A percentile compares a stretch with the other conserved stretches of the same genome.
Conservation (phyloP, 2,888 invertebrate species). For the Corbicula japonica region DNA sequence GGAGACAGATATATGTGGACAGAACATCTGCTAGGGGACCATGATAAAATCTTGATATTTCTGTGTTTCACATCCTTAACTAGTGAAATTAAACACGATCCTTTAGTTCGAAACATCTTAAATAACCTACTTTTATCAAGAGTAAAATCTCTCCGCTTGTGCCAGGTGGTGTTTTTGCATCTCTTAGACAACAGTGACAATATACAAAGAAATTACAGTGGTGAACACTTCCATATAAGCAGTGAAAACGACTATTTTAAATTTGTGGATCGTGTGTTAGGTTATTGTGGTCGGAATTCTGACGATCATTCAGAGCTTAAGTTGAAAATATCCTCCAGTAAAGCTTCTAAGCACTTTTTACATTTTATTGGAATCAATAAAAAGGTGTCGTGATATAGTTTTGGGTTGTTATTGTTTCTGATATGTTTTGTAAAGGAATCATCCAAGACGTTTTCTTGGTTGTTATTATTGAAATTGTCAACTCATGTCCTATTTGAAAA, state of each 20-base stretch:
- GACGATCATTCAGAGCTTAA: too few species aligned
- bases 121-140: conserved; percentile 2
- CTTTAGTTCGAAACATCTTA: not conserved
- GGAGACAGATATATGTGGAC: conserved; percentile 20
- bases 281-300: not conserved
- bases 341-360: too few species aligned
- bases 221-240: conserved; percentile 6
- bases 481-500: too few species aligned
- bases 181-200: conserved; percentile 3
- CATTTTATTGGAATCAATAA: too few species aligned
- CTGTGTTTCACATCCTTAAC: conserved; percentile 13
- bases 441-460: too few species aligned
- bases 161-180: conserved; percentile 13
- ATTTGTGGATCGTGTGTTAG: not conserved
- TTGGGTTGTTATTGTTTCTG: too few species aligned
- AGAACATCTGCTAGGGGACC: not conserved
- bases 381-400: too few species aligned
- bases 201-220: conserved; percentile 11
- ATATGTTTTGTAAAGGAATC: too few species aligned
- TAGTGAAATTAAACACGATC: not conserved
- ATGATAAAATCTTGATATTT: conserved; percentile 23
- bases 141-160: not conserved
- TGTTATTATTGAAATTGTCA: too few species aligned
- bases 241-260: not conserved
- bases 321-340: too few species aligned